Base-by-base conservation (phyloP, 2,797 vertebrate genomes). In the Crypturellus tataupa region DNA sequence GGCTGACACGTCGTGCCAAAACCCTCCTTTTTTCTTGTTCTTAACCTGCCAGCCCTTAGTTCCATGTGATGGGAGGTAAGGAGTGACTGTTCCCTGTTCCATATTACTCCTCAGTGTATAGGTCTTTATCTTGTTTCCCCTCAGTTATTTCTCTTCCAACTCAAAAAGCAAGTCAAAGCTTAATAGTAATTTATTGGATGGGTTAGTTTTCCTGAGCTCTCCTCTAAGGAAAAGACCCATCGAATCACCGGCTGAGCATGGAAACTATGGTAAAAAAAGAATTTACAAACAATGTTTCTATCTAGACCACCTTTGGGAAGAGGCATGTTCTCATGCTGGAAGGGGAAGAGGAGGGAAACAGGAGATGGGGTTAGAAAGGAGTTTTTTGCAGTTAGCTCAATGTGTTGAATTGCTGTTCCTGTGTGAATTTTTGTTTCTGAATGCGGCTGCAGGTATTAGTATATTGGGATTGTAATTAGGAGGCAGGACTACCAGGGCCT, bases 171-270 rank as follows among this genome's bases (percentile, higher is more conserved):
- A 80, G 33, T 44, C 53, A 92, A 89, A 87, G 71, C 51, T 85
- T 69, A 12, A 85, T 11, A 68, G 62, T 55, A 91, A 10, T 67
- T 58, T 87, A 69, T 79, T 62, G 19, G 42, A 42, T 44, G 83
- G 31, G 42, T 51, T 89, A 31, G 59, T 86, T 79, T 94, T 93
- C 55, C 85, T 79, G 42, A 85, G 60, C 55, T 20, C 42, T 35
- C 16, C 40, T 67, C 53, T 83, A 71, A 71, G 53, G 82, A 84
- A n/a, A 67, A 76, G 59, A 42, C 37, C 42, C 80, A 39, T 8
- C 69, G 46, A 78, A 69, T 29, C 76, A 51, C 14, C 3, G 46
- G 58, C 3, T 3, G 56, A 64, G 51, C 51, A 60, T 27, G 37
- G 47, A 83, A 56, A 65, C n/a, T 31, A 72, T n/a, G 58, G 69